Conservation (phyloP, 64 coral and sea anemone genomes). For the Stylophora pistillata region DNA sequence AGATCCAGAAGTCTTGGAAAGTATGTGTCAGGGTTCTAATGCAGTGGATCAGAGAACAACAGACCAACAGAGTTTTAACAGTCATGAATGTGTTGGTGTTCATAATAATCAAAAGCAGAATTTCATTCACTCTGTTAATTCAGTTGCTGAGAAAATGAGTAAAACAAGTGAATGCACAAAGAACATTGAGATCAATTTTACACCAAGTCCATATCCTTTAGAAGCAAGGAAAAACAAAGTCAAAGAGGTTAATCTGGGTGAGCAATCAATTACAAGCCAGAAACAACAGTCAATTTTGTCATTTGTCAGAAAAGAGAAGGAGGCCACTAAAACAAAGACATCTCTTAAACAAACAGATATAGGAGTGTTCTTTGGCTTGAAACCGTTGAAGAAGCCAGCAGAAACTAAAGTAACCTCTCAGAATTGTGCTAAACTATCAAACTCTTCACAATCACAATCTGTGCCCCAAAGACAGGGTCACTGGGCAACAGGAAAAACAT, state of each 20-base stretch:
- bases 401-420: slow-evolving; percentile 15
- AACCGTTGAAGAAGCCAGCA: slow-evolving; percentile 24
- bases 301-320: not conserved
- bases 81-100: not conserved
- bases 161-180: not conserved
- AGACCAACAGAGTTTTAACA: not conserved
- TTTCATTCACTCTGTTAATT: not conserved
- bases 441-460: not conserved
- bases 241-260: not conserved
- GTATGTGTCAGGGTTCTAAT: not conserved
- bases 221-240: not conserved
- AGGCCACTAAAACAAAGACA: not conserved
- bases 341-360: slow-evolving; percentile 85
- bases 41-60: not conserved
- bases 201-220: not conserved
- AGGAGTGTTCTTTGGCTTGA: slow-evolving; percentile 94
- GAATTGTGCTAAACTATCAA: not conserved
- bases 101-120: not conserved
- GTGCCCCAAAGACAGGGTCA: slow-evolving; percentile 13
- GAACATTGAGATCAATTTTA: not conserved
- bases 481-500: not conserved
- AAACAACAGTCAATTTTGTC: slow-evolving; percentile 8
- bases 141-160: not conserved
- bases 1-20: slow-evolving; percentile 1
- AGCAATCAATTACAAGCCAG: not conserved